phyloP scores from a whole-genome alignment of 2,888 invertebrate genomes.

The Tinea pellionella region DNA sequence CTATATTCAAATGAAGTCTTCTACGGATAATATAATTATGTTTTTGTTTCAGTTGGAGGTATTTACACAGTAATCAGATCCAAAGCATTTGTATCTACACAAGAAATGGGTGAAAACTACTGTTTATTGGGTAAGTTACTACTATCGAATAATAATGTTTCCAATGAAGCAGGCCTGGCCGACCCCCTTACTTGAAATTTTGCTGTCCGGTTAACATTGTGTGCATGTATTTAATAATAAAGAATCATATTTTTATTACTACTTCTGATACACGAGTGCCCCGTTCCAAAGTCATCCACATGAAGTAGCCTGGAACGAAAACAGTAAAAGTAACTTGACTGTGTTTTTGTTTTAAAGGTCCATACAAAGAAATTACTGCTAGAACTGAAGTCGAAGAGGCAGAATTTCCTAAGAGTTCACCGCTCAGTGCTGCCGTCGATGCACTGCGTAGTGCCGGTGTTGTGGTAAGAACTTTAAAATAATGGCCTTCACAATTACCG shows the following conservation, averaged over 20 bases:
- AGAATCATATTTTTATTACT: conserved; percentile 20
- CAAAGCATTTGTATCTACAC: conserved; percentile 95
- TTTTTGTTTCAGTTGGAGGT: conserved; percentile 85
- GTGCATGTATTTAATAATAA: conserved; percentile 19
- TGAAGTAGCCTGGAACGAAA: no score
- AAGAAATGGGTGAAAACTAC: conserved; percentile 98
- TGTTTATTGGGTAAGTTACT: conserved; percentile 87
- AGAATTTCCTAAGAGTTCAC: conserved; percentile 82
- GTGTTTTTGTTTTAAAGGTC: conserved; percentile 61
- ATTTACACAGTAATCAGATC: conserved; percentile 99
- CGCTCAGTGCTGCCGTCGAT: conserved; percentile 81
- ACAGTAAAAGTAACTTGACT: no score
- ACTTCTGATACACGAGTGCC: no score
- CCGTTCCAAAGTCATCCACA: no score
- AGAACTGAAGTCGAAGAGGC: conserved; percentile 95
- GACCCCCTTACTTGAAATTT: no score
- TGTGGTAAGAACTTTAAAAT: background rate
- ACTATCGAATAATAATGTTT: no score
- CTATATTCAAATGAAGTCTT: no score
- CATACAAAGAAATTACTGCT: conserved; percentile 94
- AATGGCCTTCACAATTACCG: background rate
- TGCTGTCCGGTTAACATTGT: no score
- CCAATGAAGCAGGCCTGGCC: no score
- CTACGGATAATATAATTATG: background rate
- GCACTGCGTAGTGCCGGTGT: conserved; percentile 71